Evolutionary conservation across 30 jellyfish, hydroid and myxozoan genomes (phyloP).

Genomic region (Morbakka virulenta): DNA sequence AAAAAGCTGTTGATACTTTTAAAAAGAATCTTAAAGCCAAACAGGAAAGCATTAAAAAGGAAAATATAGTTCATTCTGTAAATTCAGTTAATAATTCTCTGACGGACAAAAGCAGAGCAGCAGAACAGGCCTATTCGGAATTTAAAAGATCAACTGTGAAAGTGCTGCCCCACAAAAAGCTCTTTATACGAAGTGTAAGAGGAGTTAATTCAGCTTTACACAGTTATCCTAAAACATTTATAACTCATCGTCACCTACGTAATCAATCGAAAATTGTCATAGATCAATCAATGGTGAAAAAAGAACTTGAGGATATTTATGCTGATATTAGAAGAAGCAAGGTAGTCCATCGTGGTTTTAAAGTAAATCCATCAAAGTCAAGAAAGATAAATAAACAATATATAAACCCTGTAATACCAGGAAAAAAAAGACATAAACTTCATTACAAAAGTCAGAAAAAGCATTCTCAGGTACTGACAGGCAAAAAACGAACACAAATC

Average conservation of each 20-base stretch:
- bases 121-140: background rate
- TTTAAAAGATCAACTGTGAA: background rate
- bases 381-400: background rate
- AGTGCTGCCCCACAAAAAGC: background rate
- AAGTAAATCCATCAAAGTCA: too few species aligned
- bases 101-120: background rate
- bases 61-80: background rate
- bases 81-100: background rate
- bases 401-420: conserved; percentile 24
- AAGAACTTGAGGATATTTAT: background rate
- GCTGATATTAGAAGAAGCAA: conserved; percentile 6
- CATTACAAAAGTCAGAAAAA: background rate
- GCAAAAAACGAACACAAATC: conserved; percentile 4
- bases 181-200: background rate
- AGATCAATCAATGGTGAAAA: background rate
- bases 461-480: too few species aligned
- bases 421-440: conserved; percentile 10
- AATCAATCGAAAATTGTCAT: too few species aligned
- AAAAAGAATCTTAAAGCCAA: background rate
- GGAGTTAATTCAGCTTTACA: background rate
- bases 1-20: background rate
- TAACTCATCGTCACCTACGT: too few species aligned
- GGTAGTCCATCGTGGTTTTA: background rate
- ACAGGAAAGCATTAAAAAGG: background rate
- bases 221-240: background rate